Percentiles rank a stretch among this genome's conserved stretches.
phyloP scores from a whole-genome alignment of 2,797 vertebrate species.

The Todus mexicanus region DNA sequence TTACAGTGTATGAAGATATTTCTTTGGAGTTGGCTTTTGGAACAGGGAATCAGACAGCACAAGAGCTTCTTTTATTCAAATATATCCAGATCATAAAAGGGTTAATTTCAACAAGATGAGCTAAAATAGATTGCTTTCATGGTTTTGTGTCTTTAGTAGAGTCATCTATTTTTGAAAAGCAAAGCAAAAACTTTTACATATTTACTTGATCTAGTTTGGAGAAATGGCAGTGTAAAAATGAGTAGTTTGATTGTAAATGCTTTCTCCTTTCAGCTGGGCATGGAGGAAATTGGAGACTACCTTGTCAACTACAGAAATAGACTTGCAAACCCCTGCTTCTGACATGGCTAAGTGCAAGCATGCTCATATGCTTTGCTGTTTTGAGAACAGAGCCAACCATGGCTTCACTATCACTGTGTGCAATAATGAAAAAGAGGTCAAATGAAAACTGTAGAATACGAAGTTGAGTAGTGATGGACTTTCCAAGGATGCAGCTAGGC shows the following conservation, averaged over 20 bases:
- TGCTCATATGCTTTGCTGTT: not conserved
- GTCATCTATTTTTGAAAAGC: not conserved
- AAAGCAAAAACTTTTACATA: not conserved
- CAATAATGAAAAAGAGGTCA: not conserved
- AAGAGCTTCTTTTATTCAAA: not conserved
- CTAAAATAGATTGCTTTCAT: not conserved
- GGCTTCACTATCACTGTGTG: not conserved
- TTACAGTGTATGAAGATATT: not conserved
- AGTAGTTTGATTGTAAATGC: not conserved
- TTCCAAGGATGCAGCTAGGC: not conserved
- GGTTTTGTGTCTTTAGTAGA: not conserved
- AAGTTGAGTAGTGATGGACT: not conserved
- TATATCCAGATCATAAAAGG: not conserved
- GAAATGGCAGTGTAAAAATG: not conserved
- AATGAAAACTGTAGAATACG: not conserved
- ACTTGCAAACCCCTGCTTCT: not conserved
- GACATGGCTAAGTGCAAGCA: not conserved
- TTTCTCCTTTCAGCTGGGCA: not conserved
- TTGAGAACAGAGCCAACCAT: not conserved
- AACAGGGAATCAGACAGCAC: not conserved
- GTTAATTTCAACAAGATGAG: conserved; percentile 6
- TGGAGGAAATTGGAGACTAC: not conserved
- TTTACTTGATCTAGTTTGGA: not conserved
- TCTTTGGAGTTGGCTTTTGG: not conserved
- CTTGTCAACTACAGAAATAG: not conserved